These are phyloP conservation scores for Orchesella flavescens DNA, from an alignment of 2,888 invertebrate genomes.

Conservation along the genomic window DNA sequence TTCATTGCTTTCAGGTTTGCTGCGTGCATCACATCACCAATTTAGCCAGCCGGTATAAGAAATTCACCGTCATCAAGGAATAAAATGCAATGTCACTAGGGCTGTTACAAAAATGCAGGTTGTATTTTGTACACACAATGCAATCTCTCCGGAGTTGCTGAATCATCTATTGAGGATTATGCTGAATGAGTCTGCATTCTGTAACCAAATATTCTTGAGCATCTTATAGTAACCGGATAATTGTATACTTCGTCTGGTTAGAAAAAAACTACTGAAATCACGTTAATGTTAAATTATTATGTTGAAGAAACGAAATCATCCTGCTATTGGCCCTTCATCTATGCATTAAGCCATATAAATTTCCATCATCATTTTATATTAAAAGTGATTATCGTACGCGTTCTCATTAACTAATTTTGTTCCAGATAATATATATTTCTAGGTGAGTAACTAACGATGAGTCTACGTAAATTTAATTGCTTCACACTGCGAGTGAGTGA, in stretches of 20 bases:
- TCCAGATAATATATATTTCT: too few species aligned
- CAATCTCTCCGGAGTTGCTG: conserved; percentile 7
- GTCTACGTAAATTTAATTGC: too few species aligned
- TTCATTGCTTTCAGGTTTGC: neutral
- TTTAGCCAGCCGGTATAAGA: neutral
- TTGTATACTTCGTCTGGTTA: neutral
- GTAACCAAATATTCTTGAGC: neutral
- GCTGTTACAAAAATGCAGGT: neutral
- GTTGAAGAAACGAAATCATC: neutral
- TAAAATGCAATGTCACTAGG: neutral
- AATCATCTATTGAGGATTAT: conserved; percentile 19
- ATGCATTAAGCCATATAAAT: neutral
- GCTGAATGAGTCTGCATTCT: conserved; percentile 23
- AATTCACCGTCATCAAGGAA: neutral
- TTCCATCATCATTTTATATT: too few species aligned
- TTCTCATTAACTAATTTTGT: too few species aligned
- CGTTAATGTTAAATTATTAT: neutral
- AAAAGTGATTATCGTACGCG: too few species aligned
- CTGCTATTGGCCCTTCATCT: neutral
- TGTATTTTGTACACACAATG: neutral
- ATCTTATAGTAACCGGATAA: neutral
- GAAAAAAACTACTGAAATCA: neutral
- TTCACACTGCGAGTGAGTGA: too few species aligned
- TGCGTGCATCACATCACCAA: too few species aligned
- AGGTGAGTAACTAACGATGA: too few species aligned